Evolutionary conservation across 2,113 vertebrate species (phyloP).

Genomic region (Danionella cerebrum): DNA sequence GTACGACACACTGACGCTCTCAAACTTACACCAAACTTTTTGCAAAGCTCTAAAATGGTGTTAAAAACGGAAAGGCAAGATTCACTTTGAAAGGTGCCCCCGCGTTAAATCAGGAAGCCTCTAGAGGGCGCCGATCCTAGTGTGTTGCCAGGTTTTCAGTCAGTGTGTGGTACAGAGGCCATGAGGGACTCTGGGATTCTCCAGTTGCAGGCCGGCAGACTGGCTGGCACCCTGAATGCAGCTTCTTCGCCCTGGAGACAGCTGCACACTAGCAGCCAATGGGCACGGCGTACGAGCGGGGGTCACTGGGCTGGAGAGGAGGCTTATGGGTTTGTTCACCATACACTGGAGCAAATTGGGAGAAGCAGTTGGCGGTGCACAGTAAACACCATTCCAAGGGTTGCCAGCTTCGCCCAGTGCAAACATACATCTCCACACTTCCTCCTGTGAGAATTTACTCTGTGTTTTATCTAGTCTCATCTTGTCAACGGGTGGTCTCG

Average conservation of each 20-base stretch:
- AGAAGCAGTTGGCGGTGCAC: constrained; percentile 62
- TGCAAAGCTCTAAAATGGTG: not conserved
- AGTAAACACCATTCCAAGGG: constrained; percentile 73
- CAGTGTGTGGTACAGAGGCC: constrained; percentile 52
- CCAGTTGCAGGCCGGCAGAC: constrained; percentile 77
- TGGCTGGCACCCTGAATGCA: constrained; percentile 81
- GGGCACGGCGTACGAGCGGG: constrained; percentile 31
- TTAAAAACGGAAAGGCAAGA: too few species aligned
- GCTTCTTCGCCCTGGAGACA: constrained; percentile 73
- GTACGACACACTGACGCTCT: constrained; percentile 37
- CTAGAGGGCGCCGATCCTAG: constrained; percentile 53
- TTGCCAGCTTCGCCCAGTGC: constrained; percentile 25
- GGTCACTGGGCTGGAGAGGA: constrained; percentile 7
- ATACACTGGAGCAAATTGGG: constrained; percentile 42
- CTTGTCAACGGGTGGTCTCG: not conserved
- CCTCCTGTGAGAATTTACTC: constrained; percentile 16
- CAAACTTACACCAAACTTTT: constrained; percentile 25
- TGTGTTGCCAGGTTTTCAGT: constrained; percentile 29
- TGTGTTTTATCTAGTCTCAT: constrained; percentile 4
- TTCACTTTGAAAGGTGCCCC: not conserved
- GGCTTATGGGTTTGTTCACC: constrained; percentile 40
- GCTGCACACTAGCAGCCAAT: constrained; percentile 65
- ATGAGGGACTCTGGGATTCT: constrained; percentile 61
- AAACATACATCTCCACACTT: constrained; percentile 43
- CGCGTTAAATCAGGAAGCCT: too few species aligned